These are phyloP conservation scores for Pseudoatta argentina DNA, from an alignment of 1,140 invertebrate genomes.

Conservation along the genomic window DNA sequence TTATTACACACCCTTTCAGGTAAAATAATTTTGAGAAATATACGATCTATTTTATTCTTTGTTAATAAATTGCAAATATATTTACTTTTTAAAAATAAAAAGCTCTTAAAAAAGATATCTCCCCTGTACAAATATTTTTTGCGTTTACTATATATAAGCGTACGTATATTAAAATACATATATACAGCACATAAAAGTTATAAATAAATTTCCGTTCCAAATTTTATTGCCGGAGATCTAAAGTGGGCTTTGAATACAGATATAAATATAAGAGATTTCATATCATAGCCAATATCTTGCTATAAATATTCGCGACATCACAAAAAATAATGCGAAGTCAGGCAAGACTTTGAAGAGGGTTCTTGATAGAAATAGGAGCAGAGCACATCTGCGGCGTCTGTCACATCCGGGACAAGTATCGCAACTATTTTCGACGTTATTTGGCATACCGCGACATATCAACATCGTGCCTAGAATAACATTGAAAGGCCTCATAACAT, in stretches of 20 bases:
- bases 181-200: neutral
- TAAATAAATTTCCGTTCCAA: neutral
- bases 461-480: neutral
- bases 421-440: constrained; percentile 48
- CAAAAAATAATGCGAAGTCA: constrained; percentile 19
- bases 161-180: too few relatives aligned
- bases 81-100: too few relatives aligned
- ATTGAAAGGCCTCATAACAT: neutral
- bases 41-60: too few relatives aligned
- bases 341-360: neutral
- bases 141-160: neutral
- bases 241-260: neutral
- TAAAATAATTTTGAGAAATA: too few relatives aligned
- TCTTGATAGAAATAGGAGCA: constrained; percentile 61
- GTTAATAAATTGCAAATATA: too few relatives aligned
- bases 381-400: constrained; percentile 54
- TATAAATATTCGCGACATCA: constrained; percentile 9
- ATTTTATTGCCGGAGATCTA: neutral
- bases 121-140: too few relatives aligned
- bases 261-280: neutral
- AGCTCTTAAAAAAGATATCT: too few relatives aligned
- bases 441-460: constrained; percentile 13
- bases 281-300: neutral
- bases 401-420: constrained; percentile 3
- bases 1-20: too few relatives aligned